Base-by-base conservation (phyloP, 2,113 vertebrate genomes). In the Nicator chloris region DNA sequence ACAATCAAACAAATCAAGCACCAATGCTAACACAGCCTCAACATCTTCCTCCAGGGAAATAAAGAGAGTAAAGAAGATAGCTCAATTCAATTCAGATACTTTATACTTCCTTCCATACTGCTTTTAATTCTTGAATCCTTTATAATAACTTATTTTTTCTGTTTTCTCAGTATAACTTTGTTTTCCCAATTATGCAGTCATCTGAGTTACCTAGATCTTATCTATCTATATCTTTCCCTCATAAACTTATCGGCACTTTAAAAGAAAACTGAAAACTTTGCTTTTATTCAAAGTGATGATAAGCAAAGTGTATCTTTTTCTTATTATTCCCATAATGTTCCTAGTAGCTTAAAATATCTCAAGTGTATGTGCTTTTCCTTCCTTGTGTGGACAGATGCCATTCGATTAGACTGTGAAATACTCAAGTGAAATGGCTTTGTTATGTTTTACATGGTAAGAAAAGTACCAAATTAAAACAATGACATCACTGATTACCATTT, bases 401-500 rank as follows among this genome's bases (percentile, higher is more conserved):
- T 73, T 83, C 60, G 88, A 7, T 44, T 54, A 30, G 18, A 45
- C 23, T 63, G 60, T 66, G 23, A 63, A 84, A 77, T 68, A 78
- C 9, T 61, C 10, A 40, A 50, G 39, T 22, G 17, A 49, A 92
- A 84, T 73, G 16, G 12, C 11, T 70, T 80, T 61, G 15, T 72
- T 37, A 35, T 63, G 22, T 65, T 90, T 86, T 65, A n/a, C 20
- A 20, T 33, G 7, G n/a, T 49, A 33, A 63, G 49, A 86, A 82
- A 78, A 3, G 11, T 11, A 44, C n/a, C n/a, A 42, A 86, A 76
- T 88, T 92, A 81, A 94, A 94, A 79, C 65, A 88, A 42, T 82
- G 39, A 39, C 40, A 64, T 42, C 44, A 77, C 22, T 59, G 56
- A 90, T 88, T 91, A 75, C 33, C 15, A 35, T 86, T 91, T 86